These are phyloP conservation scores for Sebastes elongatus DNA, from an alignment of 2,797 vertebrate species.

Conservation along the genomic window DNA sequence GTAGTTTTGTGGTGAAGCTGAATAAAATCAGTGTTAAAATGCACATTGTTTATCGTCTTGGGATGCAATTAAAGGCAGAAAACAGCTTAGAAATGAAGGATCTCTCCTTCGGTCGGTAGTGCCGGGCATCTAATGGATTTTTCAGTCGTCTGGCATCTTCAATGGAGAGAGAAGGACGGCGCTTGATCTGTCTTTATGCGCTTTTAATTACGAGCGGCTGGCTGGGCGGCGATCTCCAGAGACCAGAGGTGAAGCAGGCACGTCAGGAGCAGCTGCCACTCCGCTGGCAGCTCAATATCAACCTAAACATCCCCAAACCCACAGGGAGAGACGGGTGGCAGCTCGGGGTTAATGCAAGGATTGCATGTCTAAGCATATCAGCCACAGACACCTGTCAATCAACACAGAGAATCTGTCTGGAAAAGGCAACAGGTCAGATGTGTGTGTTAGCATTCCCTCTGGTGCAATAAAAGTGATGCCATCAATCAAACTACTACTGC, in stretches of 20 bases:
- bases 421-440: conserved; percentile 47
- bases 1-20: background rate
- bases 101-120: background rate
- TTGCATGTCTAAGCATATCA: conserved; percentile 63
- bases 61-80: conserved; percentile 40
- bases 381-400: conserved; percentile 68
- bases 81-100: conserved; percentile 14
- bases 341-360: conserved; percentile 39
- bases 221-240: conserved; percentile 50
- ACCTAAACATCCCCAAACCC: conserved; percentile 57
- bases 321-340: conserved; percentile 2
- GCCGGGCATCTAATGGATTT: conserved; percentile 4
- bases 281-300: conserved; percentile 64
- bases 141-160: conserved; percentile 37
- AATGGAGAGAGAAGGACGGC: conserved; percentile 20
- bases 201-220: conserved; percentile 74
- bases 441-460: conserved; percentile 47
- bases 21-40: conserved; percentile 5
- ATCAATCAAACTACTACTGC: conserved; percentile 50
- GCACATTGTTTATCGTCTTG: conserved; percentile 35
- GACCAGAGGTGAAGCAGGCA: conserved; percentile 65
- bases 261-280: conserved; percentile 58
- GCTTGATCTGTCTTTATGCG: conserved; percentile 62
- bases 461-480: conserved; percentile 40
- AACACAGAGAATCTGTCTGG: conserved; percentile 20